These are phyloP conservation scores for Coptodon bakossiorum DNA, from an alignment of 2,113 vertebrate species.

Conservation along the genomic window DNA sequence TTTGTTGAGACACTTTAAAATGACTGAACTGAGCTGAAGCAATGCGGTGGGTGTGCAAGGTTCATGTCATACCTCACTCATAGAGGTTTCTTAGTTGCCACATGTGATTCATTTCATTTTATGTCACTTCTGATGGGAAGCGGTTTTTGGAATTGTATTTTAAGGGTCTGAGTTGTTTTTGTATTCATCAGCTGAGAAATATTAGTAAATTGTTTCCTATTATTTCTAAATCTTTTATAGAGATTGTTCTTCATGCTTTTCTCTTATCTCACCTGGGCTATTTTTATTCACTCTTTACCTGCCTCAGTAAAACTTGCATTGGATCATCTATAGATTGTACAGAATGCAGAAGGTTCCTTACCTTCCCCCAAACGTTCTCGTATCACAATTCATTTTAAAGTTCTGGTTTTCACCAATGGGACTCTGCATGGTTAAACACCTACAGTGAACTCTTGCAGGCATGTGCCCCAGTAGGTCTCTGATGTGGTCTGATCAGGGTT, in stretches of 20 bases:
- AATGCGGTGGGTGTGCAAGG: background rate
- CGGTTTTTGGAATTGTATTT: background rate
- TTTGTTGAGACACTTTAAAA: background rate
- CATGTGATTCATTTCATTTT: background rate
- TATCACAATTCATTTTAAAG: background rate
- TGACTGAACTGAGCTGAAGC: background rate
- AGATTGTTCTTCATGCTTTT: background rate
- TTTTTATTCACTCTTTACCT: background rate
- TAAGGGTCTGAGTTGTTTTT: background rate
- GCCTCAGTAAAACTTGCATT: background rate
- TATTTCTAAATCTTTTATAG: background rate
- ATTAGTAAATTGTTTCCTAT: background rate
- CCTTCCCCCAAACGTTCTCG: background rate
- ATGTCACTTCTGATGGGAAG: background rate
- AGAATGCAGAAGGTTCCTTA: background rate
- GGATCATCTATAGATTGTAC: background rate
- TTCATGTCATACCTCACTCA: background rate
- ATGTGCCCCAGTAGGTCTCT: background rate
- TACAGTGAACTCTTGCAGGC: background rate
- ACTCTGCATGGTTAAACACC: background rate
- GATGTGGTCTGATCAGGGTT: background rate
- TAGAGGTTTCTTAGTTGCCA: background rate
- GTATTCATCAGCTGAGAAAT: background rate
- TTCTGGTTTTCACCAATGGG: background rate
- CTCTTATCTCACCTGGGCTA: background rate